Evolutionary conservation across 2,113 vertebrate genomes (phyloP).

Genomic region (Climacteris rufus): DNA sequence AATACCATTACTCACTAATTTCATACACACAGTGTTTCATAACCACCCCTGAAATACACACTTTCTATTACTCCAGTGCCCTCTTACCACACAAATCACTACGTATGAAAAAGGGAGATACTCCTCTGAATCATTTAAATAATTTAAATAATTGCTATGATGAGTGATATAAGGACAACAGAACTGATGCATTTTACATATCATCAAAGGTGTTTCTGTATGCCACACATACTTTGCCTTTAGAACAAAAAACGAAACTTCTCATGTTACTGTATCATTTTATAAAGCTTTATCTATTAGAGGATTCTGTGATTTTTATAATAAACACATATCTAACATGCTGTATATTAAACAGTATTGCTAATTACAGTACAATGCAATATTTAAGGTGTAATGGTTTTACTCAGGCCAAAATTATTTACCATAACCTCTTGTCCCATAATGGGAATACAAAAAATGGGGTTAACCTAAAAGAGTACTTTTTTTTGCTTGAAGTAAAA

Average conservation of each 20-base stretch:
- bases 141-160: not conserved
- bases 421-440: not conserved
- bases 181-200: not conserved
- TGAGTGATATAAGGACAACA: not conserved
- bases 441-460: not conserved
- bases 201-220: not conserved
- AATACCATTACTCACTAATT: not conserved
- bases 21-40: not conserved
- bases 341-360: not conserved
- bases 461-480: not conserved
- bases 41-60: not conserved
- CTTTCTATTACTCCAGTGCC: conserved; percentile 5
- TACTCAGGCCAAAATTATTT: not conserved
- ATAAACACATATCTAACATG: not conserved
- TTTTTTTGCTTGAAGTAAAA: not conserved
- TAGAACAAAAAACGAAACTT: not conserved
- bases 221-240: not conserved
- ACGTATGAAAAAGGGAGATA: not conserved
- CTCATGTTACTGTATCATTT: not conserved
- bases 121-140: not conserved
- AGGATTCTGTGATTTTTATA: not conserved
- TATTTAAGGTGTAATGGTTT: not conserved
- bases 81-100: not conserved
- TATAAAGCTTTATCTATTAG: not conserved
- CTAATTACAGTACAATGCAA: not conserved